Evolutionary conservation across 2,113 vertebrate genomes (phyloP), one percentile per base, ranked within the genome.

Genomic region (Carassius auratus): DNA sequence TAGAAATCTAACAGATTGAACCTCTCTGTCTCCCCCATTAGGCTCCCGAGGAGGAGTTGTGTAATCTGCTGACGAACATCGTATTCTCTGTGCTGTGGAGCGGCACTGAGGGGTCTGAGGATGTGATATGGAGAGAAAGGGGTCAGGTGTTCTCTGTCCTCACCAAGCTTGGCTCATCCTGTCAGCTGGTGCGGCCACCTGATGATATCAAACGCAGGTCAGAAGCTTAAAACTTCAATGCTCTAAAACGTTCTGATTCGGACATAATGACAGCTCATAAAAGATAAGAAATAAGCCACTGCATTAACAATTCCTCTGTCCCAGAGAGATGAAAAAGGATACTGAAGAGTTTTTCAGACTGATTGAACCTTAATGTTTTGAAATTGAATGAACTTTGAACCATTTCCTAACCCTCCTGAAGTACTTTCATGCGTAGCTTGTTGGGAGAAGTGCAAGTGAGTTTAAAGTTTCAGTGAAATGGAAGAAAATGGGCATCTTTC

Each of bases 121-220:
- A 99, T 0, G 88, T 75, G 0, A 95, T 97, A 0, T 99, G 98
- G 98, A 91, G 97, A 57, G 97, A 98, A 38, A 94, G 98, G 0
- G 97, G 98, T 19, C 98, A 99, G 92, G 97, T 99, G 36, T 99
- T 99, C 92, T 99, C 98, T 0, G 97, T 97, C 88, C 97, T 99
- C 89, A 99, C 98, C 86, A 97, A 99, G 92, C 95, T 99, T 87
- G 97, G 98, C 52, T 93, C 97, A 0, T 97, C 97, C 0, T 97
- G 97, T 14, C 96, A 96, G 36, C 94, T 99, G 30, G 97, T 99
- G 59, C 93, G 96, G 1, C 95, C 96, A 0, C 97, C 97, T 0
- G 98, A 99, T 23, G 97, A 96, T 89, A 97, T 99, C 93, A 99
- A 99, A 75, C 95, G 97, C 90, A 98, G 97, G 98, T 99, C 69